These are phyloP conservation scores for Drosophila mulleri DNA, from an alignment of 2,888 invertebrate genomes.

Conservation along the genomic window DNA sequence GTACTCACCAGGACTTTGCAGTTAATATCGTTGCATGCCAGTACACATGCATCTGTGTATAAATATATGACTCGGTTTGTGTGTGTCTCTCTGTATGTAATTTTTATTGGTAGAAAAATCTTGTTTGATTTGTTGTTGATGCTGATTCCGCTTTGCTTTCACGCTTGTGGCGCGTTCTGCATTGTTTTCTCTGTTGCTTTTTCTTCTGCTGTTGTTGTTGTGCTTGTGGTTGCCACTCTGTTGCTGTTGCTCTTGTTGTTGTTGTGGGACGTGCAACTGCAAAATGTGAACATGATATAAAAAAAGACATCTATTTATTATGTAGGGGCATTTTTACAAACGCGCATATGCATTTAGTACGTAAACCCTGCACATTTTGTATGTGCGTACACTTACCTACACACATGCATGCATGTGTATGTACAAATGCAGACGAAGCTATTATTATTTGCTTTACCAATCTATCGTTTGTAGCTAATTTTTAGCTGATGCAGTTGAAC, in stretches of 20 bases:
- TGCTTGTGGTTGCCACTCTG: conserved; percentile 31
- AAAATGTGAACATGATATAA: conserved; percentile 59
- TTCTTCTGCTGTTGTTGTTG: conserved; percentile 23
- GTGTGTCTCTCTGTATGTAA: background rate
- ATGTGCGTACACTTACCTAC: conserved; percentile 28
- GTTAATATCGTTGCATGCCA: conserved; percentile 25
- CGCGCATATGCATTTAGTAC: conserved; percentile 5
- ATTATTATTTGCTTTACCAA: conserved; percentile 62
- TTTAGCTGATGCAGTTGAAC: background rate
- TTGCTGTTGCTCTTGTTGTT: conserved; percentile 31
- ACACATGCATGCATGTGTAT: background rate
- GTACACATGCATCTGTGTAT: conserved; percentile 4
- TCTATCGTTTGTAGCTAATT: conserved; percentile 20
- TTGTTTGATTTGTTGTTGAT: conserved; percentile 13
- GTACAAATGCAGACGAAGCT: conserved; percentile 40
- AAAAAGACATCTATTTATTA: conserved; percentile 34
- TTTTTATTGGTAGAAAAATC: conserved; percentile 14
- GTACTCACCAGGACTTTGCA: conserved; percentile 44
- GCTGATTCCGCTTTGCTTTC: conserved; percentile 35
- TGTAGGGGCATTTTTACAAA: conserved; percentile 21
- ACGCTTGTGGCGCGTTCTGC: conserved; percentile 29
- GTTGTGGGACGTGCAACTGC: conserved; percentile 50
- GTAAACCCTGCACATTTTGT: conserved; percentile 29
- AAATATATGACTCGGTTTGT: background rate
- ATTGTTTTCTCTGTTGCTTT: conserved; percentile 45